Evolutionary conservation across 1,140 invertebrate genomes (phyloP), one percentile per base, ranked within the genome.

Genomic region (Aphaenogaster rudis): DNA sequence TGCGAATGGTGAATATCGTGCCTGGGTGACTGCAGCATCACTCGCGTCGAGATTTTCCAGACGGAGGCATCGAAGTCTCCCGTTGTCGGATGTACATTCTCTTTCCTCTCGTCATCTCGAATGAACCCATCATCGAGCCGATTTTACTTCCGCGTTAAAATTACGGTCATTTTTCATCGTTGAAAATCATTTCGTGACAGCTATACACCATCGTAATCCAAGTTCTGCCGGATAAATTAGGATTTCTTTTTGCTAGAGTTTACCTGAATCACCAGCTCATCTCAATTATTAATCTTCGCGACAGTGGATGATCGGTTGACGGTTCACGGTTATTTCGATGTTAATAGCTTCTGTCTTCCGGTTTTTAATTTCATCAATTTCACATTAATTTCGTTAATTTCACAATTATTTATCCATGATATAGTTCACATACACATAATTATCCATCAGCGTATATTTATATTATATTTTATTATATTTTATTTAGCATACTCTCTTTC

Each of bases 61-160:
- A 71, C 66, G 48, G 42, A 66, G 86, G 86, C 86, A 87, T 87
- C 80, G 88, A 89, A 89, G 71, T 88, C 88, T 88, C 88, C 88
- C 54, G 42, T 59, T 7, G 42, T 57, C 42, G 28, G 42, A 82
- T n/a, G 39, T n/a, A 11, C 85, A 42, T 21, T 52, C 76, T 59
- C 21, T 45, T 21, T 66, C n/a, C 28, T 52, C 9, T 64, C 59
- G 5, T 50, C 48, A 15, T 59, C 36, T 6, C 50, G 17, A 48
- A 76, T 63, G 33, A 71, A 63, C 15, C 67, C 15, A 33, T 80
- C 78, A 28, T 33, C 64, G 39, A 48, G 39, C 7, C 39, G 52
- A 74, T 28, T 72, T 48, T 48, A 45, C 52, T 61, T 42, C 8
- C 63, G 39, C 42, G 9, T 42, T 17, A 33, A 74, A n/a, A 74